These are phyloP conservation scores for Dicranocentrus wangi DNA, from an alignment of 2,888 invertebrate species.

Conservation along the genomic window DNA sequence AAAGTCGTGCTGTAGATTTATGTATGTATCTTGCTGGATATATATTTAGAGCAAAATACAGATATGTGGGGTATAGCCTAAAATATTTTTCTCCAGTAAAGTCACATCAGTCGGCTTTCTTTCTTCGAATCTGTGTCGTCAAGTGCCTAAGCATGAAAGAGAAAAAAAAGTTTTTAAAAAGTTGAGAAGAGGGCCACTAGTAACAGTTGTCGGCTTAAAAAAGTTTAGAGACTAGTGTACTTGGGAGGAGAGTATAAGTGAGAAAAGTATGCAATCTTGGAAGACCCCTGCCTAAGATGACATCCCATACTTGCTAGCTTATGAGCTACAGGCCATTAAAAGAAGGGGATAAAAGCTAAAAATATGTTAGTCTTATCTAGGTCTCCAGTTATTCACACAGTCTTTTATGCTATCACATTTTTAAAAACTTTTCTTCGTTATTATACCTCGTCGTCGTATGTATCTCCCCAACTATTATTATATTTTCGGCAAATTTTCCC, in stretches of 20 bases:
- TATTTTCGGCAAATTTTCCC: background rate
- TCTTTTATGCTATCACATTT: background rate
- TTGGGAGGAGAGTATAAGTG: background rate
- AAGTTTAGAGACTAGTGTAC: slow-evolving; percentile 11
- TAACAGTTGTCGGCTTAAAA: slow-evolving; percentile 54
- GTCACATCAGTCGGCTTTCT: slow-evolving; percentile 41
- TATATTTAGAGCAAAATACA: slow-evolving; percentile 10
- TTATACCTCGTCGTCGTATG: no score
- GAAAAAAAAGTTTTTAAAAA: slow-evolving; percentile 33
- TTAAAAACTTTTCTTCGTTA: background rate
- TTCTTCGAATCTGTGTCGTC: slow-evolving; percentile 51
- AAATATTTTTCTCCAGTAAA: slow-evolving; percentile 33
- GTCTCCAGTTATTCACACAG: slow-evolving; percentile 17
- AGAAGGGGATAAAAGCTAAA: slow-evolving; percentile 26
- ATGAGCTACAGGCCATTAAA: slow-evolving; percentile 43
- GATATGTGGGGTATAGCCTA: no score
- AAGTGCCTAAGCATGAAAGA: slow-evolving; percentile 40
- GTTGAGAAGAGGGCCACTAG: slow-evolving; percentile 36
- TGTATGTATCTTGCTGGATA: background rate
- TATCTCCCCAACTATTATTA: background rate
- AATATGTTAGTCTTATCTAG: slow-evolving; percentile 32
- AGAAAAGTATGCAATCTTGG: no score
- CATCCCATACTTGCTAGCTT: no score
- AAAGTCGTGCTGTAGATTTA: slow-evolving; percentile 35
- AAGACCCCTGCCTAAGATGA: background rate